Evolutionary conservation across 2,113 vertebrate genomes (phyloP).

Genomic region (Gavia stellata): DNA sequence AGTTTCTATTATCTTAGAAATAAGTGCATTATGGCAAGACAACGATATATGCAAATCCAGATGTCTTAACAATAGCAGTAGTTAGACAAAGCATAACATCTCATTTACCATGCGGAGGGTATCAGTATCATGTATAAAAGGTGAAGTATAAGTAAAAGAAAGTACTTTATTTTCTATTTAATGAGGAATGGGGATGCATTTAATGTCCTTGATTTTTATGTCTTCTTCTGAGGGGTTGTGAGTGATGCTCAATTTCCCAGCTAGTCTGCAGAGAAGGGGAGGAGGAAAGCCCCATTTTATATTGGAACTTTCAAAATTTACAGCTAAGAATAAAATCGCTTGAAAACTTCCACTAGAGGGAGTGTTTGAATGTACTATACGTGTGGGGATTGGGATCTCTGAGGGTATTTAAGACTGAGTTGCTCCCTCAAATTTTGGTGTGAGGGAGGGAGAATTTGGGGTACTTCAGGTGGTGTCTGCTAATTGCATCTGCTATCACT

Average conservation of each 20-base stretch:
- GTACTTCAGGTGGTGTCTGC: not conserved
- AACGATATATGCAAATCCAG: not conserved
- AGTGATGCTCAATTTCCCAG: not conserved
- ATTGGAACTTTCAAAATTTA: not conserved
- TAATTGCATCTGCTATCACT: not conserved
- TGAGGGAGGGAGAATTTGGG: not conserved
- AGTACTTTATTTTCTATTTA: not conserved
- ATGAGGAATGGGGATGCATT: not conserved
- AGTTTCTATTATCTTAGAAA: not conserved
- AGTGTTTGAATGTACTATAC: conserved; percentile 2
- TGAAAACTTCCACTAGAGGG: conserved; percentile 52
- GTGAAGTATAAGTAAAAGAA: not conserved
- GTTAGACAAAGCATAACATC: not conserved
- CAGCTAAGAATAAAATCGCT: not conserved
- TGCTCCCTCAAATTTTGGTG: not conserved
- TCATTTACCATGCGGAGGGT: not conserved
- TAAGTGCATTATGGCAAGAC: not conserved
- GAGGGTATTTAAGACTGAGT: not conserved
- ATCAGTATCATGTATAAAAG: not conserved
- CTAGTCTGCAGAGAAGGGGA: not conserved
- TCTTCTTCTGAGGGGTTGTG: not conserved
- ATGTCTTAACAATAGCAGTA: not conserved
- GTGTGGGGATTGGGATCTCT: not conserved
- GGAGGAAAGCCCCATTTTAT: not conserved
- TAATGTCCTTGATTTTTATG: not conserved